phyloP scores from a whole-genome alignment of 64 coral and sea anemone genomes.

The Dendronephthya gigantea region DNA sequence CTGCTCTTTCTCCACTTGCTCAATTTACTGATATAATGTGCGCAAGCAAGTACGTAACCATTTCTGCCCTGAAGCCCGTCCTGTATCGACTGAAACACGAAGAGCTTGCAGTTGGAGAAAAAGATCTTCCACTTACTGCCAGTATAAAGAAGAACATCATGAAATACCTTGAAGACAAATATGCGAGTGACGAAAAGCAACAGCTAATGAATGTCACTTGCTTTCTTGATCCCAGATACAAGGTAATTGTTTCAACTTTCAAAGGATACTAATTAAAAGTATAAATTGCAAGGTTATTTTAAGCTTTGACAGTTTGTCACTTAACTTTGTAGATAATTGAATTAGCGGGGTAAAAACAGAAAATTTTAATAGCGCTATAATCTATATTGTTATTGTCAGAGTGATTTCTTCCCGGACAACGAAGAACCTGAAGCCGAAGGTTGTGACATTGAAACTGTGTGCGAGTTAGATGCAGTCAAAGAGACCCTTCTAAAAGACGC shows the following conservation, averaged over 20 bases:
- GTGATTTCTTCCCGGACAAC: not conserved
- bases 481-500: conserved; percentile 9
- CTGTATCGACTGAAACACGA: not conserved
- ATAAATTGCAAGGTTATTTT: no score
- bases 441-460: not conserved
- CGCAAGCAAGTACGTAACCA: conserved; percentile 3
- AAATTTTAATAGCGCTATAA: no score
- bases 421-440: not conserved
- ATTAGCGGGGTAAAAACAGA: no score
- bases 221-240: conserved; percentile 19
- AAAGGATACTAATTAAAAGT: not conserved
- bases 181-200: not conserved
- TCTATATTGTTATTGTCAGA: not conserved
- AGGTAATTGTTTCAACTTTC: not conserved
- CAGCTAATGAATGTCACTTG: conserved; percentile 19
- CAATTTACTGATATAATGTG: conserved; percentile 16
- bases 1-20: conserved; percentile 12
- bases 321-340: no score
- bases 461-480: conserved; percentile 4
- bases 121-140: conserved; percentile 12
- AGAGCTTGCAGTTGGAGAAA: conserved; percentile 16
- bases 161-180: conserved; percentile 5
- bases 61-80: conserved; percentile 2
- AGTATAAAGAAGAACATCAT: conserved; percentile 2
- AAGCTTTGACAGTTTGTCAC: no score